Evolutionary conservation across 2,797 vertebrate species (phyloP).

Genomic region (Malurus leucopterus): DNA sequence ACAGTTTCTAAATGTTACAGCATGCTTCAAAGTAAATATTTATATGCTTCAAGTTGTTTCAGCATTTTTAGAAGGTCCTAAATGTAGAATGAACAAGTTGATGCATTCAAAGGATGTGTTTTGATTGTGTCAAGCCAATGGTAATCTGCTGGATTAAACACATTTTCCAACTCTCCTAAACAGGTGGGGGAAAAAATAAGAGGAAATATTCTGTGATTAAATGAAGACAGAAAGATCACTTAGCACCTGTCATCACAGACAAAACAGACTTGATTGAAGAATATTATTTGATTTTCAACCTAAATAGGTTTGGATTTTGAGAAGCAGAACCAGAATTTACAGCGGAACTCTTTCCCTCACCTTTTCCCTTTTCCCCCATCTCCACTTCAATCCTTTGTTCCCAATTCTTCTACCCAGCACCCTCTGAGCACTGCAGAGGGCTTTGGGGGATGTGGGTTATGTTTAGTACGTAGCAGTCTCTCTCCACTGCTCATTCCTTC

Average conservation of each 20-base stretch:
- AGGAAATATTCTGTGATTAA: background rate
- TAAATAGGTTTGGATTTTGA: background rate
- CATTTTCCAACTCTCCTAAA: background rate
- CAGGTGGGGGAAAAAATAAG: background rate
- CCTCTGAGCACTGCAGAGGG: background rate
- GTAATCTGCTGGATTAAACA: background rate
- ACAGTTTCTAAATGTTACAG: background rate
- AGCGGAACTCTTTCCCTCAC: background rate
- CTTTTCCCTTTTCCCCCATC: background rate
- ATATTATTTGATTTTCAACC: background rate
- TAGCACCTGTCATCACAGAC: background rate
- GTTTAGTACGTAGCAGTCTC: accelerated
- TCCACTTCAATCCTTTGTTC: background rate
- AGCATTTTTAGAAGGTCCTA: background rate
- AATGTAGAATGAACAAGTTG: background rate
- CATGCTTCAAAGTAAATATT: background rate
- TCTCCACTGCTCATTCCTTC: background rate
- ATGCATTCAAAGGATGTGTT: background rate
- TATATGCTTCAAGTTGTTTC: background rate
- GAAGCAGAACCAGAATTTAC: background rate
- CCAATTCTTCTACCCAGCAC: accelerated
- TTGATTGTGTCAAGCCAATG: background rate
- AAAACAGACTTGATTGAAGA: background rate
- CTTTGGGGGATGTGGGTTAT: accelerated
- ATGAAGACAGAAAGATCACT: background rate